Base-by-base conservation (phyloP, 1,140 invertebrate genomes). In the Drosophila tropicalis region DNA sequence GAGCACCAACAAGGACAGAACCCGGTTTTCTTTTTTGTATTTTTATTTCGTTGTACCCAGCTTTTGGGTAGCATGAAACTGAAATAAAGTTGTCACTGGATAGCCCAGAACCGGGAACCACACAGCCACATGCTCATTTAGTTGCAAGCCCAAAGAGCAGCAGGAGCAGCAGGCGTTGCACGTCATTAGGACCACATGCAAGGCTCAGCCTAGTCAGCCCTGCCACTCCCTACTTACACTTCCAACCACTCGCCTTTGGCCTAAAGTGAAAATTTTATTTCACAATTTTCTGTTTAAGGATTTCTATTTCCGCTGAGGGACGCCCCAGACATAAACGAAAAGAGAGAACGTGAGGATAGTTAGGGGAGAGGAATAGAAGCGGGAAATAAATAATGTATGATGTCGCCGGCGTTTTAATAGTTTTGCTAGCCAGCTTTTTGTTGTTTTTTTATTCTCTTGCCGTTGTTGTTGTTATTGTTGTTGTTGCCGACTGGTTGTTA, bases 331-430 rank as follows among this genome's bases (percentile, higher is more conserved):
- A 70, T 60, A 58, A 61, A 55, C 15, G 55, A 47, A 41, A 73
- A 77, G 74, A 54, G 67, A 57, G 68, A 72, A 64, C 71, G 70
- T 64, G 80, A 77, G 61, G 61, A 74, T 67, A 67, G 57, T 72
- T 71, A 90, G 70, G 63, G 70, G 72, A 78, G 89, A 64, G 66
- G 41, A 17, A 40, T 25, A 22, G 19, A 32, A 60, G 58, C 36
- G 57, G 55, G 55, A 90, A 87, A 84, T 84, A 89, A 81, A 89
- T 89, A 89, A 89, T 87, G 67, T 84, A 89, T 89, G 80, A 79
- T 89, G 84, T 89, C 77, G 84, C 77, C 74, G 84, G 80, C 80
- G 75, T 79, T 89, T 87, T 89, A 89, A 89, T 89, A 89, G 84
- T 84, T 84, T 89, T 89, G 84, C 89, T 89, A 83, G 76, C 72